Conservation (phyloP, 1,140 invertebrate species). For the Psix sp. region DNA sequence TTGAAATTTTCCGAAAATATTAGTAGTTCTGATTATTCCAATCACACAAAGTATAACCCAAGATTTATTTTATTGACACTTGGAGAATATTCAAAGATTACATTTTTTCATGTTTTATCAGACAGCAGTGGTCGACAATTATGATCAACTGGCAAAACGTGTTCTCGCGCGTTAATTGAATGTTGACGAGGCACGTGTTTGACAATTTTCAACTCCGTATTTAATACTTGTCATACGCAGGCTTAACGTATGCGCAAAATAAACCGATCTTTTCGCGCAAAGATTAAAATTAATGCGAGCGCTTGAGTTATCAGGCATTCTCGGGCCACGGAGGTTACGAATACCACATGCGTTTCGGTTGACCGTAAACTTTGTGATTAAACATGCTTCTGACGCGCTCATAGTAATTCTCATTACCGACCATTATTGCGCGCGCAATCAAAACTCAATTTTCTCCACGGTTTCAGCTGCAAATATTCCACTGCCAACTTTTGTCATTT, state of each 20-base stretch:
- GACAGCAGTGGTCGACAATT: conserved; percentile 24
- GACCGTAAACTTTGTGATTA: conserved; percentile 37
- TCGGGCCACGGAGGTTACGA: conserved; percentile 18
- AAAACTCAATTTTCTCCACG: conserved; percentile 18
- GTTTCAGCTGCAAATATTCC: not conserved
- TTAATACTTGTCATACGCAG: conserved; percentile 29
- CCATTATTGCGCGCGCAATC: conserved; percentile 26
- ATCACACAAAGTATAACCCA: no score
- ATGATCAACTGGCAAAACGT: conserved; percentile 30
- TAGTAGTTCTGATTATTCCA: no score
- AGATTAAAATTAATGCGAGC: conserved; percentile 63
- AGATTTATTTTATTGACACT: no score
- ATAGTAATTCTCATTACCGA: conserved; percentile 19
- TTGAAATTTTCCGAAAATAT: no score
- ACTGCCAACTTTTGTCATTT: conserved; percentile 6
- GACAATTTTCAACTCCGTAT: conserved; percentile 48
- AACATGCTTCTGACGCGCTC: conserved; percentile 27
- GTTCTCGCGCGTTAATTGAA: conserved; percentile 41
- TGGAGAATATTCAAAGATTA: no score
- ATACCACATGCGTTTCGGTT: conserved; percentile 18
- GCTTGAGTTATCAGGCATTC: conserved; percentile 50
- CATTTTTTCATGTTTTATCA: conserved; percentile 11
- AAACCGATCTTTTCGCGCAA: conserved; percentile 62
- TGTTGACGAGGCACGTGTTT: conserved; percentile 46
- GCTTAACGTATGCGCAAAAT: conserved; percentile 28